Base-by-base conservation (phyloP, 2,888 invertebrate genomes). In the Phragmatobia fuliginosa region DNA sequence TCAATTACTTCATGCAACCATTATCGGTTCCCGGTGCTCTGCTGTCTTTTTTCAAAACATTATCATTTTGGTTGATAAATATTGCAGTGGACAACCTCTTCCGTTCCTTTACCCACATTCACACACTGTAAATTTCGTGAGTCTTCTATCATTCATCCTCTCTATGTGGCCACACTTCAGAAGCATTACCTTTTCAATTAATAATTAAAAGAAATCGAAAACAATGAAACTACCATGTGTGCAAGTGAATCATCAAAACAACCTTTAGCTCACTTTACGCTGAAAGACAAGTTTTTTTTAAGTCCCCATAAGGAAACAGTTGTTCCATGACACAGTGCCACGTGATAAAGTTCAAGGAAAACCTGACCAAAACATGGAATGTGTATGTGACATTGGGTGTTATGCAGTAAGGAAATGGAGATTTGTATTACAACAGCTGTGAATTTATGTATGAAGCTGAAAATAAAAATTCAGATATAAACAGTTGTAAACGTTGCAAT, bases 281-380 rank as follows among this genome's bases (percentile, higher is more conserved):
- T 32, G n/a, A 74, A 33, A 74, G 68, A 82, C 81, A 72, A 71
- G 85, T 77, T 5, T 38, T 66, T 70, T 64, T 65, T 68, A 67
- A 70, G 66, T 75, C 77, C 74, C 73, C 75, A 80, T 82, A 75
- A 75, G 83, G 83, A 81, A 83, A 81, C 64, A 66, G 77, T 78
- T 73, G 75, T 79, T 83, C 85, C 86, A 86, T 88, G 88, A 85
- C 87, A 85, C 71, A 87, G 74, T 85, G 72, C 60, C 73, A 73
- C 72, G 67, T 74, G 68, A 63, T 68, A 64, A 70, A 79, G 85
- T 86, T 85, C 87, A 88, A 84, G 84, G 85, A 71, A 68, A 77
- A 66, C 78, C 68, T 72, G 81, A 68, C 78, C 80, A 81, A 83
- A 84, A 80, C 80, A 68, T 72, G 64, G 68, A 65, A 67, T 70